Evolutionary conservation across 2,113 vertebrate genomes (phyloP).

Genomic region (Pituophis catenifer): DNA sequence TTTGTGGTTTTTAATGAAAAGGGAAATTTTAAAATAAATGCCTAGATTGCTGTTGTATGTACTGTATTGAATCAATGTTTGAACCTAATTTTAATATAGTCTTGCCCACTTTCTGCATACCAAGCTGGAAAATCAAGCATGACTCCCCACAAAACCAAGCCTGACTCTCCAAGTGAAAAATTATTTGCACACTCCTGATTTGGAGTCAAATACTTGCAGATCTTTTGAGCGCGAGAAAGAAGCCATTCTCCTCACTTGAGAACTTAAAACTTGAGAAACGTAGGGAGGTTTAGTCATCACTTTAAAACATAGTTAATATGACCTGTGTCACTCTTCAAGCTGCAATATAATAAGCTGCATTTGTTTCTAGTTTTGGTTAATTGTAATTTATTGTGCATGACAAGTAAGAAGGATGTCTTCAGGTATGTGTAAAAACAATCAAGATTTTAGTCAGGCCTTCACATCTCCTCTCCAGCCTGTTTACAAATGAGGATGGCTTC

Average conservation of each 20-base stretch:
- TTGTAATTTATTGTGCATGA: not conserved
- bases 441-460: not conserved
- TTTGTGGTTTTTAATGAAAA: not conserved
- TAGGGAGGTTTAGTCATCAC: not conserved
- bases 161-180: not conserved
- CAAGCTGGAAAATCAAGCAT: not conserved
- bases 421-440: not conserved
- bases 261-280: not conserved
- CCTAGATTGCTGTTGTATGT: not conserved
- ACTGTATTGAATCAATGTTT: not conserved
- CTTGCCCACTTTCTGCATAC: not conserved
- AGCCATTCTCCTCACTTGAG: not conserved
- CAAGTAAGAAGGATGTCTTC: not conserved
- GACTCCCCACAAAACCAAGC: not conserved
- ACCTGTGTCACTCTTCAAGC: not conserved
- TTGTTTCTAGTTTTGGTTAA: not conserved
- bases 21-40: not conserved
- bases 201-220: accelerated
- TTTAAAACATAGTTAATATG: not conserved
- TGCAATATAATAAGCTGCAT: not conserved
- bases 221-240: not conserved
- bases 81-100: not conserved
- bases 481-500: not conserved
- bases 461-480: not conserved
- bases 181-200: not conserved